Evolutionary conservation across 2,113 vertebrate genomes (phyloP).

Genomic region (Elanus axillaris): DNA sequence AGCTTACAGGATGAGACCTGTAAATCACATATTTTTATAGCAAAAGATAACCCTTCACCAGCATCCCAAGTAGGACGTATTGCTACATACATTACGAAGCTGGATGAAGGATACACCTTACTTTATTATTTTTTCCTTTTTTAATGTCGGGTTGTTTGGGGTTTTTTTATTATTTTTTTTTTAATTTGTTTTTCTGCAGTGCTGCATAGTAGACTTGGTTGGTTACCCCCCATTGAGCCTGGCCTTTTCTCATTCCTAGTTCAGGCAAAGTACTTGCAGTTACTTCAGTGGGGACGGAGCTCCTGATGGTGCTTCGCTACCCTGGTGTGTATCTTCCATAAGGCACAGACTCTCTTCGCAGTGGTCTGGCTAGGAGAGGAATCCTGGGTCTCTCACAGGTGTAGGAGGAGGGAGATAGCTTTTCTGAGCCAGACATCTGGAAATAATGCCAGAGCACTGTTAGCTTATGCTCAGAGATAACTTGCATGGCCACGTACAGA

Average conservation of each 20-base stretch:
- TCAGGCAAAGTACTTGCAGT: background rate
- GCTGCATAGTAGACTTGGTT: background rate
- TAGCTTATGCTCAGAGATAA: background rate
- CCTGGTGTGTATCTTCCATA: background rate
- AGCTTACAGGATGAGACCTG: background rate
- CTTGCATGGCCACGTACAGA: fast-evolving
- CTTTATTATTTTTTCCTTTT: background rate
- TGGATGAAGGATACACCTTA: background rate
- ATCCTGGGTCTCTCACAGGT: background rate
- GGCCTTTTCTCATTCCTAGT: background rate
- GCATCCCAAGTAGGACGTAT: background rate
- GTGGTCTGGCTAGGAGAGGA: background rate
- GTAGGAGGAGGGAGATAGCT: background rate
- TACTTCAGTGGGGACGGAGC: background rate
- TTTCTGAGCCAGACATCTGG: background rate
- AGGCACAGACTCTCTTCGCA: background rate
- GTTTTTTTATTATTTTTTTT: background rate
- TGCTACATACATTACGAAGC: background rate
- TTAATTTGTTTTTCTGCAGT: background rate
- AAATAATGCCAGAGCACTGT: background rate
- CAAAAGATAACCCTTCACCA: background rate
- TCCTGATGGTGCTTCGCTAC: background rate
- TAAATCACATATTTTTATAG: background rate
- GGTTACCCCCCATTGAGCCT: background rate
- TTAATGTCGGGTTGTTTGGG: background rate